phyloP scores from a whole-genome alignment of 2,113 vertebrate species.

The Ctenomys sociabilis region DNA sequence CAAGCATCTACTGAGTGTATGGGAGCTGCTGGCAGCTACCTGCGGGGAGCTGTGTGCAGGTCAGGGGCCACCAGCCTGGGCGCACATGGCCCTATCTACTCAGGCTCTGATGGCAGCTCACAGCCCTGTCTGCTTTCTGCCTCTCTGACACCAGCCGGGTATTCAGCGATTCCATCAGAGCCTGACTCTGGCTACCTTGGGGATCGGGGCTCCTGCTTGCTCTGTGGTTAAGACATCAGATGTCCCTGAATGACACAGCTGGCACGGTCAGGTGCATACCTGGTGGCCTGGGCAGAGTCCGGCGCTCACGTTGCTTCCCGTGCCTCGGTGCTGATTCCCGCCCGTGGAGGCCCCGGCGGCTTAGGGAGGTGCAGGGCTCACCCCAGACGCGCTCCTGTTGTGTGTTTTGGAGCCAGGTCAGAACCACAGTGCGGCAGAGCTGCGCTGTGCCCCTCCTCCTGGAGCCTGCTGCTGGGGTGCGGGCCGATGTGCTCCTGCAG shows the following conservation, averaged over 20 bases:
- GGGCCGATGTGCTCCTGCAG: neutral
- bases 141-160: neutral
- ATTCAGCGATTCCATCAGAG: neutral
- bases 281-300: neutral
- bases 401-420: too few relatives aligned
- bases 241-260: neutral
- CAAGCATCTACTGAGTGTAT: neutral
- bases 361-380: neutral
- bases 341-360: neutral
- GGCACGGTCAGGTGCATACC: neutral
- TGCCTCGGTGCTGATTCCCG: neutral
- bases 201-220: neutral
- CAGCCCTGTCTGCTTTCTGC: too few relatives aligned
- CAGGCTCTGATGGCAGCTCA: fast-evolving
- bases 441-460: too few relatives aligned
- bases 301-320: neutral
- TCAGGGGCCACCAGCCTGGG: neutral
- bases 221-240: neutral
- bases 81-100: fast-evolving
- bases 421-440: neutral
- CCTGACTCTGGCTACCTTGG: neutral
- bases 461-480: neutral
- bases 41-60: neutral
- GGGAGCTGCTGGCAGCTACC: neutral
- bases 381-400: neutral